Percentiles rank a stretch among this genome's conserved stretches.
Conservation (phyloP, 2,113 vertebrate genomes). For the Silurus asotus region DNA sequence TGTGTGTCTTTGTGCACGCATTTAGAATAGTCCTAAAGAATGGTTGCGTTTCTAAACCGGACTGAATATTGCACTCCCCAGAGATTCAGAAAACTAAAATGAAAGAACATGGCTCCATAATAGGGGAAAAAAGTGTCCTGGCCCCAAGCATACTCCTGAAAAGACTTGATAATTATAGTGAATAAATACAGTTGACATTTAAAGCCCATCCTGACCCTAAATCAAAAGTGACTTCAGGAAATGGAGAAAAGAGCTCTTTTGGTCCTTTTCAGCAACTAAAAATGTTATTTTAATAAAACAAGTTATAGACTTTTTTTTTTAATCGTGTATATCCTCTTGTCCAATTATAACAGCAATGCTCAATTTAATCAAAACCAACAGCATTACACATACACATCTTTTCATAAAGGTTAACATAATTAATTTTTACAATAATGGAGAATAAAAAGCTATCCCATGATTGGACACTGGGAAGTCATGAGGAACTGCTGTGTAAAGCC, state of each 20-base stretch:
- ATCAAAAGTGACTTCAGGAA: constrained; percentile 68
- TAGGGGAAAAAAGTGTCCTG: constrained; percentile 57
- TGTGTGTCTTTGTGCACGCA: constrained; percentile 42
- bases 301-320: constrained; percentile 33
- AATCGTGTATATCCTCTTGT: constrained; percentile 30
- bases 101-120: constrained; percentile 69
- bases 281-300: constrained; percentile 48
- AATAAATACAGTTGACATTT: constrained; percentile 75
- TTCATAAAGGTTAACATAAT: constrained; percentile 58
- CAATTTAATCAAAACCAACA: constrained; percentile 60
- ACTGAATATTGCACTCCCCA: constrained; percentile 78
- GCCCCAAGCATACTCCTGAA: constrained; percentile 64
- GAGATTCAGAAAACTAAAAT: constrained; percentile 51
- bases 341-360: constrained; percentile 55
- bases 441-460: constrained; percentile 66
- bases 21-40: constrained; percentile 57
- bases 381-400: constrained; percentile 58
- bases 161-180: constrained; percentile 68
- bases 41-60: constrained; percentile 69
- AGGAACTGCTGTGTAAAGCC: constrained; percentile 69
- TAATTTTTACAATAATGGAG: constrained; percentile 60
- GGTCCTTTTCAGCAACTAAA: constrained; percentile 54
- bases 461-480: constrained; percentile 62
- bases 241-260: constrained; percentile 62
- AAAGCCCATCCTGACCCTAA: constrained; percentile 65